A percentile compares a stretch with the other conserved stretches of the same genome.
Conservation (phyloP, 2,888 invertebrate species). For the Clivina fossor region DNA sequence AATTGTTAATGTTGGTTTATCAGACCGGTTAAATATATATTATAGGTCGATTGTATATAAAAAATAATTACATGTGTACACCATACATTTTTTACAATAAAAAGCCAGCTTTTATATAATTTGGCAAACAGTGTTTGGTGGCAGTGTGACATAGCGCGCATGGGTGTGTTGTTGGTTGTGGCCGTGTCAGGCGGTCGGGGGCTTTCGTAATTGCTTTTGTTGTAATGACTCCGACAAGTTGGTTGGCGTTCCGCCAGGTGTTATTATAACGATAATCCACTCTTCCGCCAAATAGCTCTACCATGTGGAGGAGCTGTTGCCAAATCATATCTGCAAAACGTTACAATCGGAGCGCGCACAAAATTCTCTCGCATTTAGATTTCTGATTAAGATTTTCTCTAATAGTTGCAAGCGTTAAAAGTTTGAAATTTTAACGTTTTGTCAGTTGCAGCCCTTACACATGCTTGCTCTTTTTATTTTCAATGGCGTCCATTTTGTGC, state of each 20-base stretch:
- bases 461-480: not conserved
- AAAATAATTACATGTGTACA: too few relatives aligned
- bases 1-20: too few relatives aligned
- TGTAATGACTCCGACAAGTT: conserved; percentile 37
- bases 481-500: not conserved
- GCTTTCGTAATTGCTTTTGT: conserved; percentile 34
- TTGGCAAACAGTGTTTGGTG: too few relatives aligned
- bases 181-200: too few relatives aligned
- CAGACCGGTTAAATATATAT: too few relatives aligned
- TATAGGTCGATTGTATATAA: too few relatives aligned
- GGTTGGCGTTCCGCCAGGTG: conserved; percentile 38
- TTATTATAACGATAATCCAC: conserved; percentile 36
- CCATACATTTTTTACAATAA: too few relatives aligned
- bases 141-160: too few relatives aligned
- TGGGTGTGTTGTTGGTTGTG: too few relatives aligned
- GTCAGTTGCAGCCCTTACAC: not conserved
- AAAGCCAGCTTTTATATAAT: too few relatives aligned
- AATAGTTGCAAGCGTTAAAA: conserved; percentile 16
- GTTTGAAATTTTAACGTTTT: too few relatives aligned
- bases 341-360: too few relatives aligned
- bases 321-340: conserved; percentile 33
- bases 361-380: conserved; percentile 29
- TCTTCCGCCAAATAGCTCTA: conserved; percentile 27
- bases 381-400: conserved; percentile 31
- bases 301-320: conserved; percentile 26